Evolutionary conservation across 2,113 vertebrate species (phyloP).

Genomic region (Leptocoma aspasia): DNA sequence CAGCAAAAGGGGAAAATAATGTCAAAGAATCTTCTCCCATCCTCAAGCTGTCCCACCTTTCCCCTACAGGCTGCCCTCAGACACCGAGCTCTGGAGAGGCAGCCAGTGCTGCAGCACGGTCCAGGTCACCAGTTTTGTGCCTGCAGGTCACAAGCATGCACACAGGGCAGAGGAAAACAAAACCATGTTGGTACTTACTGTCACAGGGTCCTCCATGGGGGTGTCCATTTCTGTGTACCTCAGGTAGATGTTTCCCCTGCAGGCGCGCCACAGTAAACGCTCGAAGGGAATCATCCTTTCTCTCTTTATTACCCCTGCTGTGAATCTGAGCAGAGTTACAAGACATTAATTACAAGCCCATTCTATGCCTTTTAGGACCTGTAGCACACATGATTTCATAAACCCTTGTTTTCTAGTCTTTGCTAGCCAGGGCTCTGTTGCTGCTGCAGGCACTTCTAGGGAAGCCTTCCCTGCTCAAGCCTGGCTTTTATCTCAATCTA

Average conservation of each 20-base stretch:
- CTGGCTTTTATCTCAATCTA: neutral
- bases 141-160: neutral
- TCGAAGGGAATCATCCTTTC: slow-evolving; percentile 80
- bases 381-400: neutral
- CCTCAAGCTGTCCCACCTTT: neutral
- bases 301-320: slow-evolving; percentile 74
- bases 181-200: slow-evolving; percentile 49
- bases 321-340: slow-evolving; percentile 69
- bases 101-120: neutral
- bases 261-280: slow-evolving; percentile 78
- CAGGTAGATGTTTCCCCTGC: slow-evolving; percentile 80
- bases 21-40: neutral
- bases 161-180: neutral
- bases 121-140: neutral
- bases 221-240: slow-evolving; percentile 77
- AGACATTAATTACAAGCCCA: neutral
- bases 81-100: neutral
- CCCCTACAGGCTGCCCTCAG: neutral
- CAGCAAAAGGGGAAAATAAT: neutral
- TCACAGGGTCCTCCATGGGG: slow-evolving; percentile 73
- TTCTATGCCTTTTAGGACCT: neutral
- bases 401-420: neutral
- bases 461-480: neutral
- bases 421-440: neutral
- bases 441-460: neutral